Evolutionary conservation across 1,140 invertebrate species (phyloP), one percentile per base, ranked within the genome.

Genomic region (Papilio glaucus): DNA sequence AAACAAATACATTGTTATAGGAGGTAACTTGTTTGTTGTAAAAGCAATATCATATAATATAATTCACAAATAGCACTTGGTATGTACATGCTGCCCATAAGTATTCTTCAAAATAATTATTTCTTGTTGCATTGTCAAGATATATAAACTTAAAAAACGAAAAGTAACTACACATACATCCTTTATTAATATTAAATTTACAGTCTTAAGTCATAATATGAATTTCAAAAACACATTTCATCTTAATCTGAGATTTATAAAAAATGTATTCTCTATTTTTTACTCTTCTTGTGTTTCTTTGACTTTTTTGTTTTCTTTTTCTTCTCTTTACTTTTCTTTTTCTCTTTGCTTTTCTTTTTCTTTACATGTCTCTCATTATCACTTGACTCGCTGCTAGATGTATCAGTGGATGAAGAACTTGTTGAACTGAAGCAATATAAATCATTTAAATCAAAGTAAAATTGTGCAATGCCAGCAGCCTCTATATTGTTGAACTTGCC

Each of bases 281-380:
- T 57, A 57, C 18, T 57, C 49, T 57, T 57, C 18, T 57, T 57
- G 49, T 57, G 49, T 26, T 57, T 57, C 49, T 57, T 57, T 12
- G 49, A 26, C 12, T 57, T 57, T 26, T 57, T 57, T 57, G 49
- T 24, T 57, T 57, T 70, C 49, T 53, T 74, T 61, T 69, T 33
- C 29, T 75, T 68, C 77, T 83, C 87, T 77, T 72, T 83, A 79
- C 75, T 80, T 75, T 85, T 89, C 71, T 86, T 91, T 49, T 84
- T 82, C 29, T 88, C 80, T 68, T 87, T 89, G 15, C 84, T 90
- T 42, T 89, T 88, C 68, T 87, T 87, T 9, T 88, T 87, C 74
- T 89, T 88, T 69, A 85, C 88, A 13, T 83, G 76, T 73, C 86
- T 89, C 68, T 79, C 75, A 10, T 81, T 85, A 33, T 83, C 81